Conservation (phyloP, 2,888 invertebrate species). For the Yponomeuta plumbellus region DNA sequence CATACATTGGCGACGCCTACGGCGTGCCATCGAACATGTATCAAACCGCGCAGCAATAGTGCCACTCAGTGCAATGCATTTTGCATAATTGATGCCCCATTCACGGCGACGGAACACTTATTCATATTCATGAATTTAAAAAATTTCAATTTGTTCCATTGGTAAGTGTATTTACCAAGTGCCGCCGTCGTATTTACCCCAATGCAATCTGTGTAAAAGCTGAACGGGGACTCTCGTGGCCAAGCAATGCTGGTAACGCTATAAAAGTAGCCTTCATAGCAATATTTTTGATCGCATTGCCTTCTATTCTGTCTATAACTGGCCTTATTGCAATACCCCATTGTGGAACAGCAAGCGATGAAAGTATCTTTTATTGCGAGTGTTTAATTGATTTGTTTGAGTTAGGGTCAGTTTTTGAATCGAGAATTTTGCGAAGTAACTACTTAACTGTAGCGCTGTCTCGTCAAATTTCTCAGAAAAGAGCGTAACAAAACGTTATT, state of each 20-base stretch:
- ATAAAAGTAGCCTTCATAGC: conserved; percentile 52
- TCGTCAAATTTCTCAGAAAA: too few relatives aligned
- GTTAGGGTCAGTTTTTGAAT: too few relatives aligned
- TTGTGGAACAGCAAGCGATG: neutral
- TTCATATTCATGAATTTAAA: conserved; percentile 74
- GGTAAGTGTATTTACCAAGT: conserved; percentile 65
- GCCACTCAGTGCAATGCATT: conserved; percentile 64
- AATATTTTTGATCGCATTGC: conserved; percentile 53
- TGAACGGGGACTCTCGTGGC: conserved; percentile 36
- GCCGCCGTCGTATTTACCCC: conserved; percentile 56
- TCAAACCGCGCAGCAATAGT: conserved; percentile 33
- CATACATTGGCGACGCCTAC: conserved; percentile 27
- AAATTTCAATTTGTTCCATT: conserved; percentile 67
- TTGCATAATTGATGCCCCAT: conserved; percentile 73
- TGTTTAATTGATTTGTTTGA: neutral
- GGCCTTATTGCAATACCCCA: conserved; percentile 1
- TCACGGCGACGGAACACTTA: conserved; percentile 63
- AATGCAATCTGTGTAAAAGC: conserved; percentile 66
- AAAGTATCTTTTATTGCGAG: neutral
- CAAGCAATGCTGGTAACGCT: conserved; percentile 24
- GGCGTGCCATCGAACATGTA: conserved; percentile 40
- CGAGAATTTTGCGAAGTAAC: too few relatives aligned
- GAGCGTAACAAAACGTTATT: too few relatives aligned
- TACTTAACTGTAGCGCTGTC: too few relatives aligned
- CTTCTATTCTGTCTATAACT: conserved; percentile 33